These are phyloP conservation scores for Hydrozoanthus tunicans DNA, from an alignment of 64 coral and sea anemone genomes.

Conservation along the genomic window DNA sequence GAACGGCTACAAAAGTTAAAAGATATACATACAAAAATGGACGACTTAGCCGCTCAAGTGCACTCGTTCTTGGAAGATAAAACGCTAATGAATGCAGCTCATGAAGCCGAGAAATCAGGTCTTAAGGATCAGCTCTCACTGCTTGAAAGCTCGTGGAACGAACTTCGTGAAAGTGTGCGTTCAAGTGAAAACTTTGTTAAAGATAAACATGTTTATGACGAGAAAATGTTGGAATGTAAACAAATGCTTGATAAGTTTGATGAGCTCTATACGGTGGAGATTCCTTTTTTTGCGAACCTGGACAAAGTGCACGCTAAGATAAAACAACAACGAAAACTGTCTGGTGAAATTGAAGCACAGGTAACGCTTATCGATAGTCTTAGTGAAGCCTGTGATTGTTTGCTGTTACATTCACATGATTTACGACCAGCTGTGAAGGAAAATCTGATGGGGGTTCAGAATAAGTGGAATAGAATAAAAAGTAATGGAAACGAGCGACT, in stretches of 20 bases:
- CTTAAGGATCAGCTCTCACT: background rate
- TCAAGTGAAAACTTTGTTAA: background rate
- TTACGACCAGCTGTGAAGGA: conserved; percentile 45
- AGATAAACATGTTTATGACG: conserved; percentile 45
- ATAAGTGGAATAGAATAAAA: conserved; percentile 56
- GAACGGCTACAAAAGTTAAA: conserved; percentile 6
- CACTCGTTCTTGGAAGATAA: conserved; percentile 20
- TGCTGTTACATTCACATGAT: conserved; percentile 30
- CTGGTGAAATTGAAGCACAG: conserved; percentile 13
- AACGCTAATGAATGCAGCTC: background rate
- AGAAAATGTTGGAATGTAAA: conserved; percentile 11
- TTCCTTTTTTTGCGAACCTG: background rate
- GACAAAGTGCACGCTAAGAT: background rate
- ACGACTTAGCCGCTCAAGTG: conserved; percentile 14
- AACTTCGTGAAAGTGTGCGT: background rate
- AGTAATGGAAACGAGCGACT: conserved; percentile 23
- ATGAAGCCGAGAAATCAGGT: background rate
- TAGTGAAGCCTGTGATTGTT: conserved; percentile 15
- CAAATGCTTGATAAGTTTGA: conserved; percentile 10
- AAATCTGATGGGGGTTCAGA: conserved; percentile 38
- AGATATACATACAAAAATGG: background rate
- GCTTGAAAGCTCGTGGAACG: conserved; percentile 14
- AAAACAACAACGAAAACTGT: background rate
- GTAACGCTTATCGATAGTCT: background rate
- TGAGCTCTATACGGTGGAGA: background rate